Conservation (phyloP, 2,888 invertebrate species). For the Conomelus anceps region DNA sequence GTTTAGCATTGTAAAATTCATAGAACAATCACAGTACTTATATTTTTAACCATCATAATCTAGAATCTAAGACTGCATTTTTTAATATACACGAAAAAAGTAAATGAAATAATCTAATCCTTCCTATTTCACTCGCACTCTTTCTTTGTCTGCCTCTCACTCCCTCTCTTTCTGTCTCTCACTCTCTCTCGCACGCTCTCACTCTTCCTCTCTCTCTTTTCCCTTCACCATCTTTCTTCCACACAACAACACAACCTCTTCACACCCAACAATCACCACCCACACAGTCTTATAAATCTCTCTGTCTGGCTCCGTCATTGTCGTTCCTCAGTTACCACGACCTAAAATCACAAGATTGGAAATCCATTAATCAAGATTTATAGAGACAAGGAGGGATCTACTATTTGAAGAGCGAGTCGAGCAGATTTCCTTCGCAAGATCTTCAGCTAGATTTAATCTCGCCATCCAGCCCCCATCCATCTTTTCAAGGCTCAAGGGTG, state of each 20-base stretch:
- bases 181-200: not conserved
- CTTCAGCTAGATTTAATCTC: slow-evolving; percentile 6
- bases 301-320: not conserved
- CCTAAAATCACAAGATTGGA: slow-evolving; percentile 2
- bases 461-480: not conserved
- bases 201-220: not conserved
- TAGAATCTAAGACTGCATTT: too few species aligned
- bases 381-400: not conserved
- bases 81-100: too few species aligned
- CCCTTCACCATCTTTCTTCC: too few species aligned
- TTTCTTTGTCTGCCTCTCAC: not conserved
- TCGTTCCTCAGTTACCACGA: not conserved
- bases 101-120: too few species aligned
- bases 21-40: too few species aligned
- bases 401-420: not conserved
- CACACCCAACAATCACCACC: not conserved
- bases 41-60: too few species aligned
- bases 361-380: slow-evolving; percentile 13
- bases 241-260: too few species aligned
- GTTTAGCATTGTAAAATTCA: too few species aligned
- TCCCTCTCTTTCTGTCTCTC: not conserved
- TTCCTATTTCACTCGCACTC: not conserved
- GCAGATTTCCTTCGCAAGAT: not conserved
- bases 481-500: not conserved
- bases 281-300: not conserved